Evolutionary conservation across 1,140 invertebrate genomes (phyloP), one percentile per base, ranked within the genome.

Genomic region (Penaeus vannamei): DNA sequence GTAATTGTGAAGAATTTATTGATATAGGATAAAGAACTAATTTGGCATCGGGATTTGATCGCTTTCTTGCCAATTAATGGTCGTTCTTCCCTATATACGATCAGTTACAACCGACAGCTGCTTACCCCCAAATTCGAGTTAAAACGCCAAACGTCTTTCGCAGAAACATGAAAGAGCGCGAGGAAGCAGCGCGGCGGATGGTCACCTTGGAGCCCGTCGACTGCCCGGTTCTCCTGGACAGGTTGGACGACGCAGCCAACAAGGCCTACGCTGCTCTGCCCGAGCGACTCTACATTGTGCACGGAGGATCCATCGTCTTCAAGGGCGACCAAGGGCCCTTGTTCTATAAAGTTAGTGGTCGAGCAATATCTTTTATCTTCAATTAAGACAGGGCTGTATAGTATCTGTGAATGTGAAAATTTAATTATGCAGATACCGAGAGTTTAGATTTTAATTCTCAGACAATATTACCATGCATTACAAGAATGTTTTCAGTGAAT

Each of bases 201-300:
- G 85, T 36, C 19, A 26, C 29, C n/a, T 3, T 32, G 46, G 82
- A 36, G 62, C 62, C 32, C 19, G 5, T 36, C 10, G 36, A 36
- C 2, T 86, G 80, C 46, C 80, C 80, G 14, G 64, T 89, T 23
- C 59, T 89, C 26, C 32, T 84, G n/a, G 87, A 89, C 62, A 60
- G 26, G 22, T 17, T 89, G 61, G 61, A 60, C 23, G 53, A 89
- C 42, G 19, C n/a, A 20, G 82, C 61, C n/a, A 87, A 62, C 66
- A 87, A 36, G 19, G 42, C 64, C 0, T 89, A 90, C 81, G 80
- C 46, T 46, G 81, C 87, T 42, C 64, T 89, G 26, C 87, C 87
- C 17, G 87, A 89, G 85, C 36, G 87, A 22, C 84, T 87, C 14
- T 87, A 87, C 84, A 87, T 89, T 32, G 53, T 89, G 4, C 32